A percentile compares a stretch with the other conserved stretches of the same genome.
Evolutionary conservation across 2,113 vertebrate species (phyloP).

Genomic region (Sander lucioperca): DNA sequence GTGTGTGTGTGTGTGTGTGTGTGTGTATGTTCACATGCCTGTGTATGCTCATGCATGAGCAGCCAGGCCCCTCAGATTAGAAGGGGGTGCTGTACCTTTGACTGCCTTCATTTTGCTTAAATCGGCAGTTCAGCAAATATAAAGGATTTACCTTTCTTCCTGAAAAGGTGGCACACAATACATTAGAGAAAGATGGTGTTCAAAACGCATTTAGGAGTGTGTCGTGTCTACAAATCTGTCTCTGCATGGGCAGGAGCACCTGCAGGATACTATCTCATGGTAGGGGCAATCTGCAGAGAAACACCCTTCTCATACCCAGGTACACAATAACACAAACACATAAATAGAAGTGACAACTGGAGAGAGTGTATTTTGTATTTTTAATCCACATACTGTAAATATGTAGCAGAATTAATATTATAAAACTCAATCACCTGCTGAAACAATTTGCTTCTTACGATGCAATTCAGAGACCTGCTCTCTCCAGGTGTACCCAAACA

Average conservation of each 20-base stretch:
- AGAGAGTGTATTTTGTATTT: not conserved
- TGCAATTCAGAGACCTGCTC: constrained; percentile 14
- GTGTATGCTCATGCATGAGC: not conserved
- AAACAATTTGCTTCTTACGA: constrained; percentile 33
- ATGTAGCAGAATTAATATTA: not conserved
- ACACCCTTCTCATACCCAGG: not conserved
- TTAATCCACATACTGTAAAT: constrained; percentile 2
- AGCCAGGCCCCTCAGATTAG: constrained; percentile 10
- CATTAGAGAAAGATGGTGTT: constrained; percentile 54
- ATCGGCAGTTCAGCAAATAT: constrained; percentile 64
- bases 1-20: not conserved
- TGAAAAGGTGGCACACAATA: constrained; percentile 64
- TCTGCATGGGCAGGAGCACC: constrained; percentile 54
- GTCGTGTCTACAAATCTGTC: constrained; percentile 65
- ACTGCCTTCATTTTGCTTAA: constrained; percentile 44
- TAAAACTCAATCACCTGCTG: constrained; percentile 27
- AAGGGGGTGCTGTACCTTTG: constrained; percentile 48
- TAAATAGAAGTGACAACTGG: not conserved
- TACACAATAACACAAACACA: constrained; percentile 24
- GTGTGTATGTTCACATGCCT: not conserved
- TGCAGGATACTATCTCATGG: constrained; percentile 33
- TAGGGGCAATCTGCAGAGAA: constrained; percentile 37
- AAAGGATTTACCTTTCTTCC: constrained; percentile 64
- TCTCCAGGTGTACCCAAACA: constrained; percentile 36
- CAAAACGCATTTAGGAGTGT: constrained; percentile 55